These are phyloP conservation scores for Parnassius orleans DNA, from an alignment of 2,888 invertebrate genomes.

Conservation along the genomic window DNA sequence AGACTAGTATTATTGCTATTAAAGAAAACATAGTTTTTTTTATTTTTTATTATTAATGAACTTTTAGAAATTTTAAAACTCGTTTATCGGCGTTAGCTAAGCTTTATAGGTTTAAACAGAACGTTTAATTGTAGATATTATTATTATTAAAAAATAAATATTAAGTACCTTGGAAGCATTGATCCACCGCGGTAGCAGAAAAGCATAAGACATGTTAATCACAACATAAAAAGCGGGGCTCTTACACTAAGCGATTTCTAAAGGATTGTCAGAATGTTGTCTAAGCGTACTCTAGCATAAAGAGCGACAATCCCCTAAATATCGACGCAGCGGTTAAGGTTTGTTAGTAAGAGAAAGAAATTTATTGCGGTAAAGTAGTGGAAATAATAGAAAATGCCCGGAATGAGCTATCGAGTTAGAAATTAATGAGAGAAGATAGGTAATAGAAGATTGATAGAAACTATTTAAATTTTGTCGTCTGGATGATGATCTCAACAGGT, in stretches of 20 bases:
- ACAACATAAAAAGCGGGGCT: constrained; percentile 71
- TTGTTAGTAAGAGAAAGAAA: constrained; percentile 45
- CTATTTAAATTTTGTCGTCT: constrained; percentile 11
- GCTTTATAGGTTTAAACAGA: constrained; percentile 47
- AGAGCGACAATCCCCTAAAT: constrained; percentile 50
- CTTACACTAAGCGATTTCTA: constrained; percentile 42
- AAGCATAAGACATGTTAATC: constrained; percentile 74
- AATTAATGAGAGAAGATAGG: constrained; percentile 3
- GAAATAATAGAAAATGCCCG: constrained; percentile 18
- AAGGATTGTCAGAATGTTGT: constrained; percentile 46
- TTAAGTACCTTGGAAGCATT: constrained; percentile 74
- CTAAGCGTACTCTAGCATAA: not conserved
- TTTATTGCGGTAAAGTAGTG: constrained; percentile 12
- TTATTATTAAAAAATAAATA: constrained; percentile 51
- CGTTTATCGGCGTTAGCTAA: constrained; percentile 60
- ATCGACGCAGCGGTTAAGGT: constrained; percentile 47
- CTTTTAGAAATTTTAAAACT: constrained; percentile 29
- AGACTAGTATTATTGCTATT: not conserved
- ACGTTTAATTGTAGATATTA: constrained; percentile 38
- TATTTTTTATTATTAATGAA: not conserved
- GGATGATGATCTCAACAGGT: constrained; percentile 46
- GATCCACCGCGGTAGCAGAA: constrained; percentile 73
- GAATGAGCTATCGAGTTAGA: constrained; percentile 1
- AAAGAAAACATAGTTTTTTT: not conserved
- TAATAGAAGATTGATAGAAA: constrained; percentile 4